A percentile compares a stretch with the other conserved stretches of the same genome.
phyloP scores from a whole-genome alignment of 1,140 invertebrate genomes.

The Euura saliciscinereae region DNA sequence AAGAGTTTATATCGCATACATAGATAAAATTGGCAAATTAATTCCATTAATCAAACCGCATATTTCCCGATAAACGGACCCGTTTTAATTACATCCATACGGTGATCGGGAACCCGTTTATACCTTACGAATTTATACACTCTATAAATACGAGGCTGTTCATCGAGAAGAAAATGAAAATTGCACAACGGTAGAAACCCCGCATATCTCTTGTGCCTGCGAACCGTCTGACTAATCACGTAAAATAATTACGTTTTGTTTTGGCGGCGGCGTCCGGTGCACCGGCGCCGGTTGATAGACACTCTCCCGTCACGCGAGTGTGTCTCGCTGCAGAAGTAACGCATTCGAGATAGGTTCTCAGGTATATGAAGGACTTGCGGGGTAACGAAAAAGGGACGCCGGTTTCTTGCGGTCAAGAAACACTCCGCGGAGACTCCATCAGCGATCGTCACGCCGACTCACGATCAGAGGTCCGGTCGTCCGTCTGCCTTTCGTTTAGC shows the following conservation, averaged over 20 bases:
- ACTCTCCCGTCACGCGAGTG: constrained; percentile 49
- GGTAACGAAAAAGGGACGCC: constrained; percentile 37
- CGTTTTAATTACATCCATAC: too few species aligned
- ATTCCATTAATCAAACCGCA: too few species aligned
- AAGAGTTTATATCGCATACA: too few species aligned
- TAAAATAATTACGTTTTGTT: constrained; percentile 58
- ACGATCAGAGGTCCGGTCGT: constrained; percentile 31
- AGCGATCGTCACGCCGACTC: constrained; percentile 53
- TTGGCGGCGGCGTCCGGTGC: constrained; percentile 34
- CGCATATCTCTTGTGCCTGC: not conserved
- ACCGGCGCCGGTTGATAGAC: constrained; percentile 41
- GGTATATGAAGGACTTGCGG: not conserved
- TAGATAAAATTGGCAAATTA: too few species aligned
- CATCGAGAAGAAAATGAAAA: too few species aligned
- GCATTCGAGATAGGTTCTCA: too few species aligned
- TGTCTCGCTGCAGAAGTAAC: not conserved
- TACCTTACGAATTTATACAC: too few species aligned
- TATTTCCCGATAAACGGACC: too few species aligned
- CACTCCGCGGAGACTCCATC: constrained; percentile 40
- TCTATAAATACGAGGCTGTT: too few species aligned
- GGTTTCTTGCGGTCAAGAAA: constrained; percentile 50
- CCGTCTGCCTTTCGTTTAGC: too few species aligned
- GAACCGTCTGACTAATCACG: constrained; percentile 48
- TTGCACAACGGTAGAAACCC: too few species aligned
- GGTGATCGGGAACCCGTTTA: too few species aligned